A percentile compares a stretch with the other conserved stretches of the same genome.
phyloP scores from a whole-genome alignment of 2,888 invertebrate genomes.

The Cephus sareptanus region DNA sequence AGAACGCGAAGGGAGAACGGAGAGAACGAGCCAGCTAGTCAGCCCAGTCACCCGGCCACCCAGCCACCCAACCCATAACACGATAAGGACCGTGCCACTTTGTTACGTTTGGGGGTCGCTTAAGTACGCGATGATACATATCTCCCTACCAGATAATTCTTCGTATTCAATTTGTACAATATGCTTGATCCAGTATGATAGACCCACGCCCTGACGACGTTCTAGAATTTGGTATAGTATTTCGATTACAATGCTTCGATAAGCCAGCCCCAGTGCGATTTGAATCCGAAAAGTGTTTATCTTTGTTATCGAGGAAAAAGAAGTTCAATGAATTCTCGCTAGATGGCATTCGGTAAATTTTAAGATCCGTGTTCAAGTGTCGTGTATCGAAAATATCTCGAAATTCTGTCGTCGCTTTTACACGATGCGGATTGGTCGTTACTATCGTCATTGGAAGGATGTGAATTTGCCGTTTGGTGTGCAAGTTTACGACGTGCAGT shows the following conservation, averaged over 20 bases:
- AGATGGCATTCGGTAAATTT: not conserved
- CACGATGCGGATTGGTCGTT: not conserved
- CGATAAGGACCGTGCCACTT: conserved; percentile 65
- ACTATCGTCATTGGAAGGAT: too few species aligned
- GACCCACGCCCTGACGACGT: conserved; percentile 19
- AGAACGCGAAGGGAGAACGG: conserved; percentile 20
- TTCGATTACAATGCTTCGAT: not conserved
- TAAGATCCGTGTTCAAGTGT: not conserved
- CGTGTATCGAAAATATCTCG: not conserved
- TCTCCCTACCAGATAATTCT: conserved; percentile 50
- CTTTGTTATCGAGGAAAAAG: not conserved
- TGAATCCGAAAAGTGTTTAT: not conserved
- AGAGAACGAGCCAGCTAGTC: conserved; percentile 18
- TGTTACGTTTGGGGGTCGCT: conserved; percentile 58
- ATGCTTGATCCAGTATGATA: conserved; percentile 37
- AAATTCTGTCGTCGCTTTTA: not conserved
- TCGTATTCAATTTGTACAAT: conserved; percentile 56
- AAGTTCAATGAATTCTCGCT: not conserved
- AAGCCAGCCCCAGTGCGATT: not conserved
- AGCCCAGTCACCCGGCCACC: conserved; percentile 20
- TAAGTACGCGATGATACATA: conserved; percentile 56
- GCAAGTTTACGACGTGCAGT: too few species aligned
- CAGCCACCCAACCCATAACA: conserved; percentile 50
- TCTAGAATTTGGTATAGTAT: not conserved
- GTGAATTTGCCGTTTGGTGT: too few species aligned